Conservation (phyloP, 2,113 vertebrate species). For the Irena cyanogastra region DNA sequence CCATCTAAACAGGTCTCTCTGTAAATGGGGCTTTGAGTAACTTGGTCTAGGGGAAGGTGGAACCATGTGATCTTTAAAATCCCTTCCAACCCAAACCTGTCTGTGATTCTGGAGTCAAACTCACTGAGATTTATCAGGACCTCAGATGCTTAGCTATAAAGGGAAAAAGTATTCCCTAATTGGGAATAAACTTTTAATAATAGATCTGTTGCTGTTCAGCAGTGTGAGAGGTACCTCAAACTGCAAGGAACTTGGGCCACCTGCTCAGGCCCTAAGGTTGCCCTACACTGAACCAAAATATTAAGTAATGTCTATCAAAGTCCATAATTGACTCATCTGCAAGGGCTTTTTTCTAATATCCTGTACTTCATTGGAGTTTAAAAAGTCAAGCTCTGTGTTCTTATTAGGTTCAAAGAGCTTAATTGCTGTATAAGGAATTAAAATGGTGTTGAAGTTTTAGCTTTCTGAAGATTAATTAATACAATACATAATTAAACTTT, state of each 20-base stretch:
- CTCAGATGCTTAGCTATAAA: neutral
- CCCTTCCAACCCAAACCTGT: neutral
- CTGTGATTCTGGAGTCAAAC: neutral
- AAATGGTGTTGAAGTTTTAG: constrained; percentile 1
- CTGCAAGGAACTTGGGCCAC: neutral
- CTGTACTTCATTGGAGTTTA: neutral
- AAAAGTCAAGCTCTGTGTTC: constrained; percentile 15
- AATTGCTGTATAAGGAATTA: constrained; percentile 37
- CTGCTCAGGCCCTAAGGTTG: neutral
- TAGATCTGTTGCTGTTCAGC: neutral
- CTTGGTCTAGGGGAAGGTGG: neutral
- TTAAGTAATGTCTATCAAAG: neutral
- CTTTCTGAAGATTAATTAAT: constrained; percentile 27
- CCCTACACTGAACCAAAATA: neutral
- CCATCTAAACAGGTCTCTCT: neutral
- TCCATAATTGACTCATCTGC: constrained; percentile 12
- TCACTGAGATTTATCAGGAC: neutral
- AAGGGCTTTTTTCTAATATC: constrained; percentile 20
- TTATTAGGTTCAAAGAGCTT: constrained; percentile 27
- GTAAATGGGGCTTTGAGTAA: neutral
- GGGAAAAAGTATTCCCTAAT: neutral
- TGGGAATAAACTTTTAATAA: neutral
- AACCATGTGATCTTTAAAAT: neutral
- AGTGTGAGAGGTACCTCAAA: neutral
- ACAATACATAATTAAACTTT: neutral